Conservation (phyloP, 2,797 vertebrate genomes). For the Gobionotothen gibberifrons region DNA sequence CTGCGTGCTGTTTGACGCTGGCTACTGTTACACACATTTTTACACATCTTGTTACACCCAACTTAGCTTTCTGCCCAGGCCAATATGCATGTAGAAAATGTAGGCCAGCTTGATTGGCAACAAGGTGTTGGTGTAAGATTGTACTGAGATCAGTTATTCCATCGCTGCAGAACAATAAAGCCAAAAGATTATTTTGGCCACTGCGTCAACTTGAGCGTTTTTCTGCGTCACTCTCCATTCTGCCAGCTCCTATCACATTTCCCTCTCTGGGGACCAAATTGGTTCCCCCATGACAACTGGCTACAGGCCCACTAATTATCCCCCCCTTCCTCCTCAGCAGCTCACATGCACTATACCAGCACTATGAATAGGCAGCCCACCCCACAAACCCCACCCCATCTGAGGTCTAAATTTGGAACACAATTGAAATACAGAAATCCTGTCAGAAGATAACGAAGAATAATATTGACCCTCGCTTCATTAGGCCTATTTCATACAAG, state of each 20-base stretch:
- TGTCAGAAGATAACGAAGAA: conserved; percentile 77
- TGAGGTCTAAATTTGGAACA: conserved; percentile 81
- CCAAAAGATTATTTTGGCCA: conserved; percentile 77
- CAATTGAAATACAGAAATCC: conserved; percentile 78
- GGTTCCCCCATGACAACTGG: conserved; percentile 83
- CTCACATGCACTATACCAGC: conserved; percentile 63
- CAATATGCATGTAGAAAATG: conserved; percentile 40
- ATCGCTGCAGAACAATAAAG: conserved; percentile 75
- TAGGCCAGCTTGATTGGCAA: conserved; percentile 58
- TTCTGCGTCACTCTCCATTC: conserved; percentile 90
- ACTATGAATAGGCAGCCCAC: conserved; percentile 74
- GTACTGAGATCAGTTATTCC: conserved; percentile 62
- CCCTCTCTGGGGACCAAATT: conserved; percentile 85
- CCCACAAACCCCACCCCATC: conserved; percentile 60
- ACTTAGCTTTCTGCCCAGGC: conserved; percentile 37
- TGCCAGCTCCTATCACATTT: conserved; percentile 87
- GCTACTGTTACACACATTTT: conserved; percentile 29
- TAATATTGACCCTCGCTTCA: conserved; percentile 75
- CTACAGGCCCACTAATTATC: conserved; percentile 84
- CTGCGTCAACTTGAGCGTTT: conserved; percentile 88
- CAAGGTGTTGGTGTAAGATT: conserved; percentile 76
- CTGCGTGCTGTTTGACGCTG: conserved; percentile 14
- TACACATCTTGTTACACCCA: conserved; percentile 10
- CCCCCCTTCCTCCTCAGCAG: conserved; percentile 43
- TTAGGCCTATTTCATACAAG: conserved; percentile 60